Evolutionary conservation across 2,797 vertebrate species (phyloP).

Genomic region (Oreonectes daqikongensis): DNA sequence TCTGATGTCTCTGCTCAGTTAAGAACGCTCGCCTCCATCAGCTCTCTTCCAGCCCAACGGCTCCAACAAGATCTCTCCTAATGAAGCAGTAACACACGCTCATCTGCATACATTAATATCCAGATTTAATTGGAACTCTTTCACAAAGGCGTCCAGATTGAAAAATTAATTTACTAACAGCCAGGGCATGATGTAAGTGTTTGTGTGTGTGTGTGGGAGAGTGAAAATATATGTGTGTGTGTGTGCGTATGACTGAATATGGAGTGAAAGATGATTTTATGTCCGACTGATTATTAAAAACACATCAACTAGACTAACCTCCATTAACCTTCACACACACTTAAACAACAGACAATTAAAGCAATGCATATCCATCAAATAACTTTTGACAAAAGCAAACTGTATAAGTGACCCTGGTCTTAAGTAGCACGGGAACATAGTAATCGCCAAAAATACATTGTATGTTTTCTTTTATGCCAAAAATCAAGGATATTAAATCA

Average conservation of each 20-base stretch:
- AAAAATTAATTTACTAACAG: conserved; percentile 54
- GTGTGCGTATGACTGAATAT: conserved; percentile 19
- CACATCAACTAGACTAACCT: conserved; percentile 49
- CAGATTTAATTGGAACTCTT: conserved; percentile 40
- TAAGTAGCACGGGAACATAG: no score
- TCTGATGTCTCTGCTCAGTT: conserved; percentile 5
- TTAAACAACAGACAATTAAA: conserved; percentile 5
- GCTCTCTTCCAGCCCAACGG: conserved; percentile 12
- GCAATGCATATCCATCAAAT: conserved; percentile 2
- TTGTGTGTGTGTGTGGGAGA: conserved; percentile 1
- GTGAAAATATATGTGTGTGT: conserved; percentile 14
- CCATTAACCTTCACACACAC: conserved; percentile 38
- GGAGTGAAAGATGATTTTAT: conserved; percentile 47
- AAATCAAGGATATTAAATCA: no score
- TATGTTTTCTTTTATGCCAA: no score
- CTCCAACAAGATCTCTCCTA: conserved; percentile 50
- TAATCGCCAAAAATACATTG: no score
- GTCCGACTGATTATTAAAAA: conserved; percentile 47
- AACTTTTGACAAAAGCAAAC: conserved; percentile 19
- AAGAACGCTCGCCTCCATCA: neutral
- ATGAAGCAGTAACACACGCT: conserved; percentile 56
- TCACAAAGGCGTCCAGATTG: conserved; percentile 28
- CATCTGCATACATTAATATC: conserved; percentile 58
- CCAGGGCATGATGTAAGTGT: conserved; percentile 41
- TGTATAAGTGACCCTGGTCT: no score